Percentiles rank a stretch among this genome's conserved stretches.
Evolutionary conservation across 2,888 invertebrate genomes (phyloP).

Genomic region (Pachliopta kotzebuea): DNA sequence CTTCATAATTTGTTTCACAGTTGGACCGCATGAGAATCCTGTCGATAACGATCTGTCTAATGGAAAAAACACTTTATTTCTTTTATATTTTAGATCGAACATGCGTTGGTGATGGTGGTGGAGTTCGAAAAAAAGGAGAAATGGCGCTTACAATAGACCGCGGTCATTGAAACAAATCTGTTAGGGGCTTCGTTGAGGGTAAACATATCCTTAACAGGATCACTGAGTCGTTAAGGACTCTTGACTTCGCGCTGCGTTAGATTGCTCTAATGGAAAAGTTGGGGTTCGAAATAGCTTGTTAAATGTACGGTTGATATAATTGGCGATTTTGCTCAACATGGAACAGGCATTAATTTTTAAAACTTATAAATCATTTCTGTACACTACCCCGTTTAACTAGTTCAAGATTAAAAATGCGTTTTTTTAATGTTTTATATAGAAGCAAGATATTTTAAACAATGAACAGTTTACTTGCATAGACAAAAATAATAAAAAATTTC

Average conservation of each 20-base stretch:
- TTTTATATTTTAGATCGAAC: constrained; percentile 26
- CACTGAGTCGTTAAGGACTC: constrained; percentile 25
- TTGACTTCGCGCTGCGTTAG: constrained; percentile 23
- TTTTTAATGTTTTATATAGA: too few relatives aligned
- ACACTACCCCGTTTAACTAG: too few relatives aligned
- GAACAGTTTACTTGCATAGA: too few relatives aligned
- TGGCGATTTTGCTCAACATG: neutral
- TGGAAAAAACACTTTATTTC: constrained; percentile 36
- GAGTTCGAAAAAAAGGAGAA: constrained; percentile 53
- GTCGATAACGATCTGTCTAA: constrained; percentile 52
- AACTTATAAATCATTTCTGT: too few relatives aligned
- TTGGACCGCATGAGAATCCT: constrained; percentile 47
- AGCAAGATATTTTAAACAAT: too few relatives aligned
- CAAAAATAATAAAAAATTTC: too few relatives aligned
- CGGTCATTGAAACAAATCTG: constrained; percentile 62
- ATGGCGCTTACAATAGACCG: constrained; percentile 64
- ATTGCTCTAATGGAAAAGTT: constrained; percentile 7
- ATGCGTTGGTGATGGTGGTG: constrained; percentile 28
- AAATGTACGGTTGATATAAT: constrained; percentile 4
- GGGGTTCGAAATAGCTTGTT: constrained; percentile 21
- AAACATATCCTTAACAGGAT: constrained; percentile 38
- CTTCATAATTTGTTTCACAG: constrained; percentile 65
- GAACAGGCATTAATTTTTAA: too few relatives aligned
- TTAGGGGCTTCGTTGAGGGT: constrained; percentile 50
- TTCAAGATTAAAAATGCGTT: too few relatives aligned